Evolutionary conservation across 2,113 vertebrate genomes (phyloP).

Genomic region (Tragelaphus strepsiceros): DNA sequence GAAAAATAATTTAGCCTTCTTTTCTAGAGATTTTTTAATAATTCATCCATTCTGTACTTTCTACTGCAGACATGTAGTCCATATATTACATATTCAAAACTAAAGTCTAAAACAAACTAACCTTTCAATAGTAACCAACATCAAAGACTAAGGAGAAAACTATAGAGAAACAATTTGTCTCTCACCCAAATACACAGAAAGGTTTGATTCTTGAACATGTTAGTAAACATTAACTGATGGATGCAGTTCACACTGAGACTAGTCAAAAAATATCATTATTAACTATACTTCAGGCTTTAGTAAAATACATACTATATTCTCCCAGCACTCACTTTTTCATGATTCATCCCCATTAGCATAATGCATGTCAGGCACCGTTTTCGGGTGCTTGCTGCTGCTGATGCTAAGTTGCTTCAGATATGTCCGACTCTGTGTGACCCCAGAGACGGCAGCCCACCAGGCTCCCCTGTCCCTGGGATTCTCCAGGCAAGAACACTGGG

Average conservation of each 20-base stretch:
- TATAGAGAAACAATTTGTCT: not conserved
- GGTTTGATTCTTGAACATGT: not conserved
- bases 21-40: not conserved
- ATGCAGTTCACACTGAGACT: not conserved
- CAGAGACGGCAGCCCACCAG: not conserved
- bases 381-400: not conserved
- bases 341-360: not conserved
- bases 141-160: not conserved
- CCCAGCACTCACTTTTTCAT: not conserved
- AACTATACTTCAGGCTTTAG: not conserved
- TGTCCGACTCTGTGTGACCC: not conserved
- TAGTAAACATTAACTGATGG: not conserved
- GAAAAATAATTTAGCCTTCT: not conserved
- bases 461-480: not conserved
- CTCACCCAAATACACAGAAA: not conserved
- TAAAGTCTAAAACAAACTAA: not conserved
- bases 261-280: not conserved
- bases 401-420: not conserved
- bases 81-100: not conserved
- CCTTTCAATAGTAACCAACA: constrained; percentile 26
- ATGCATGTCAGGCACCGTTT: not conserved
- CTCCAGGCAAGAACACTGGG: too few species aligned
- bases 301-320: not conserved
- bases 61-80: not conserved
- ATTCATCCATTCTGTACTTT: not conserved